These are phyloP conservation scores for Itoplectis maculator DNA, from an alignment of 2,888 invertebrate species.

Conservation along the genomic window DNA sequence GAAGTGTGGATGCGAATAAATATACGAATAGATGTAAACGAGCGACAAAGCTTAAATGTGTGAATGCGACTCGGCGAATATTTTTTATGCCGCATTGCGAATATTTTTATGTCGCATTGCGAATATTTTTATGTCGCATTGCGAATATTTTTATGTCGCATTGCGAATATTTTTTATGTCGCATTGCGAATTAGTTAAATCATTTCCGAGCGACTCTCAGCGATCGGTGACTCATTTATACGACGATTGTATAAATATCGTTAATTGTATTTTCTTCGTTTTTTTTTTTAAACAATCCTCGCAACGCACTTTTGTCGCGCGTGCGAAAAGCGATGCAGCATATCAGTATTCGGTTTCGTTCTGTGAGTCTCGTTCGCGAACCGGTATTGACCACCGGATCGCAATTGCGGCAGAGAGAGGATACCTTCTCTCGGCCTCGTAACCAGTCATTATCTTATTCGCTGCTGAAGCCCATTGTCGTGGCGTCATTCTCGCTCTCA, in stretches of 20 bases:
- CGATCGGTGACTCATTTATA: not conserved
- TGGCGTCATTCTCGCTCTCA: conserved; percentile 8
- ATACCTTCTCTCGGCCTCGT: conserved; percentile 1
- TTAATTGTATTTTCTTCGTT: not conserved
- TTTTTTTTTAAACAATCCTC: not conserved
- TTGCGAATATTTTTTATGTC: not conserved
- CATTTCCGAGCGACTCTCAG: not conserved
- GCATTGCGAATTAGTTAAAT: not conserved
- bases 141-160: no score
- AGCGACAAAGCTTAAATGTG: not conserved
- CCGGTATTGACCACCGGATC: no score
- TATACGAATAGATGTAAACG: not conserved
- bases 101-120: not conserved
- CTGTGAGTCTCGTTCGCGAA: not conserved
- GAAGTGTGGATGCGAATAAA: no score
- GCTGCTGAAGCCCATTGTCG: conserved; percentile 7
- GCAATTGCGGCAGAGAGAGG: not conserved
- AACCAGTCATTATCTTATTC: conserved; percentile 18
- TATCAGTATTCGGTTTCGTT: conserved; percentile 7
- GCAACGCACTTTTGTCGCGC: not conserved
- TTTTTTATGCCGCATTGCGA: not conserved
- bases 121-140: not conserved
- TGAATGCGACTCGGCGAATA: not conserved
- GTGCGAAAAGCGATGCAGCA: not conserved
- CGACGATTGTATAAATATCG: not conserved